These are phyloP conservation scores for Orgyia antiqua DNA, from an alignment of 2,888 invertebrate genomes.

Conservation along the genomic window DNA sequence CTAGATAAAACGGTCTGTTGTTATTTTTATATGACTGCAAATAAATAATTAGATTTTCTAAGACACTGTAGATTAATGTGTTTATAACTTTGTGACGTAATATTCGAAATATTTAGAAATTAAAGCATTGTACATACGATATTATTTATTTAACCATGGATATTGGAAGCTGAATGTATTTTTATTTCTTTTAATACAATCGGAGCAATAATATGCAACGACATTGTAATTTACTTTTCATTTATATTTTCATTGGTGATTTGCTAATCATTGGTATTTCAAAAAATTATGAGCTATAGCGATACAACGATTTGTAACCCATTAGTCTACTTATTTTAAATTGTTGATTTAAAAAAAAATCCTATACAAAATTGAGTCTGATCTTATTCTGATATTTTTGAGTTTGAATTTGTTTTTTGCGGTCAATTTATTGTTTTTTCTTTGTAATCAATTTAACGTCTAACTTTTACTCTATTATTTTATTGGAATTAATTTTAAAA, in stretches of 20 bases:
- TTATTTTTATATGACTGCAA: conserved; percentile 77
- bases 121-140: conserved; percentile 28
- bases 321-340: conserved; percentile 11
- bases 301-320: conserved; percentile 62
- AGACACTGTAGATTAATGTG: conserved; percentile 58
- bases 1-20: conserved; percentile 68
- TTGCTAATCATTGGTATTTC: neutral
- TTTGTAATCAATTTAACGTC: too few species aligned
- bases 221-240: too few species aligned
- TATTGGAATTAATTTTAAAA: too few species aligned
- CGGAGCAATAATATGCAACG: too few species aligned
- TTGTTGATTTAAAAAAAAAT: too few species aligned
- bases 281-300: conserved; percentile 57
- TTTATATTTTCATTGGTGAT: too few species aligned
- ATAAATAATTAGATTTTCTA: conserved; percentile 72
- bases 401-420: too few species aligned
- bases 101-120: conserved; percentile 23
- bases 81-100: conserved; percentile 26
- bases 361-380: too few species aligned
- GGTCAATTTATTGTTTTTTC: too few species aligned
- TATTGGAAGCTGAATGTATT: conserved; percentile 22
- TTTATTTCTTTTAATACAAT: too few species aligned
- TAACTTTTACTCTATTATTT: too few species aligned
- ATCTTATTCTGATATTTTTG: too few species aligned
- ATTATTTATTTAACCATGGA: conserved; percentile 16